Base-by-base conservation (phyloP, 2,113 vertebrate genomes). In the Conger conger region DNA sequence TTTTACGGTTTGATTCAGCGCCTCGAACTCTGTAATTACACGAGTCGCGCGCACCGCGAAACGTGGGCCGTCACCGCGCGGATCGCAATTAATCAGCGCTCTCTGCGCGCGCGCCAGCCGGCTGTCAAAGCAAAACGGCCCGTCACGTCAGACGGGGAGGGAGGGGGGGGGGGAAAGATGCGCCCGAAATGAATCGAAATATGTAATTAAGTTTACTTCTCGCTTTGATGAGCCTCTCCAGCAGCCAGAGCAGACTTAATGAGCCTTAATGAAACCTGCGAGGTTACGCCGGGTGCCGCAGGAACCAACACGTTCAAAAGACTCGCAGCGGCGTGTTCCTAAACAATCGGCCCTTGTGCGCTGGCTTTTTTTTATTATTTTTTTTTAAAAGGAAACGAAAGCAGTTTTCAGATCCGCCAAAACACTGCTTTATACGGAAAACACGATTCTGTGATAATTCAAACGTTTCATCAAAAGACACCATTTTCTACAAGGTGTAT, bases 231-330 rank as follows among this genome's bases (percentile, higher is more conserved):
- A 33, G 68, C 68, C n/a, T 33, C 68, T 73, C 27, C n/a, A 13
- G 33, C 2, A 73, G 8, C n/a, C 68, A 73, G 27, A 33, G 27
- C 68, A n/a, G 63, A 54, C 53, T 76, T 50, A 73, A 80, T 33
- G 36, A 80, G 36, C 60, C 42, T 15, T 17, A 50, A 84, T 73
- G 77, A 79, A 78, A 73, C 87, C 86, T 54, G 82, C 76, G 54
- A 79, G 84, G 80, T 84, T 36, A 18, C 50, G 73, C 83, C 20
- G 45, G 36, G 80, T 80, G 36, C 38, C 33, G 85, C 86, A 77
- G 83, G 87, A 86, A 54, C 81, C 33, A 86, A 87, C 91, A 87
- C 57, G 89, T 87, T 89, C 13, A 81, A 30, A 86, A 53, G 18
- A 23, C 23, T 77, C 33, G 16, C 53, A 60, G 80, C 7, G 35